These are phyloP conservation scores for Melanotus villosus DNA, from an alignment of 2,888 invertebrate genomes.

Conservation along the genomic window DNA sequence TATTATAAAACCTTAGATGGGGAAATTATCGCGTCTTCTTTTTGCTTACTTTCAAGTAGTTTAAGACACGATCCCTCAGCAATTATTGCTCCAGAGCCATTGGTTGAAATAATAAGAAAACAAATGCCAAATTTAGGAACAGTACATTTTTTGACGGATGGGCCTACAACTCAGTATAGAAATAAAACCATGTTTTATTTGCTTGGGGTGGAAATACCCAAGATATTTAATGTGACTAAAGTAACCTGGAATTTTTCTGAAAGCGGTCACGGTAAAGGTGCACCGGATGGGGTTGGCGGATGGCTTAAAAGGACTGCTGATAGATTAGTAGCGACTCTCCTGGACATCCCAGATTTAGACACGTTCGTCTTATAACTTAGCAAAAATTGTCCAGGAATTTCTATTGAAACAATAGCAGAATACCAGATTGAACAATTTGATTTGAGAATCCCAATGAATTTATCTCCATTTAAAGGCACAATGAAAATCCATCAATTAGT, in stretches of 20 bases:
- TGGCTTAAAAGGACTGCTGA: conserved; percentile 57
- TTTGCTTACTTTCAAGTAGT: conserved; percentile 41
- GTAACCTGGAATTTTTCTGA: conserved; percentile 57
- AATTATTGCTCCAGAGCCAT: conserved; percentile 63
- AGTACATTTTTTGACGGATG: conserved; percentile 1
- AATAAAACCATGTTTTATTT: conserved; percentile 7
- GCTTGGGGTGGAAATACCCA: conserved; percentile 55
- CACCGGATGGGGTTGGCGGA: conserved; percentile 60
- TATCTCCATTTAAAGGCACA: conserved; percentile 1
- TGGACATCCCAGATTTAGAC: conserved; percentile 53
- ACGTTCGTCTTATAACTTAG: conserved; percentile 40
- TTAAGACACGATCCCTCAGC: conserved; percentile 61
- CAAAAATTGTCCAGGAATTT: no score
- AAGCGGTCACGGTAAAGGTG: conserved; percentile 61
- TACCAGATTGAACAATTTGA: background rate
- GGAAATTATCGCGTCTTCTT: background rate
- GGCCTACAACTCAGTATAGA: background rate
- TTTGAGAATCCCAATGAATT: background rate
- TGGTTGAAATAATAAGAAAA: conserved; percentile 47
- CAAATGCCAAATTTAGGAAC: conserved; percentile 36
- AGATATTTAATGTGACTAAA: conserved; percentile 56
- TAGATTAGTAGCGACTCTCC: conserved; percentile 54
- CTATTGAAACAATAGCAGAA: background rate
- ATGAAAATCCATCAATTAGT: conserved; percentile 6
- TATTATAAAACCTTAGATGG: background rate